Conservation (phyloP, 2,113 vertebrate genomes). For the Hystrix brachyura region DNA sequence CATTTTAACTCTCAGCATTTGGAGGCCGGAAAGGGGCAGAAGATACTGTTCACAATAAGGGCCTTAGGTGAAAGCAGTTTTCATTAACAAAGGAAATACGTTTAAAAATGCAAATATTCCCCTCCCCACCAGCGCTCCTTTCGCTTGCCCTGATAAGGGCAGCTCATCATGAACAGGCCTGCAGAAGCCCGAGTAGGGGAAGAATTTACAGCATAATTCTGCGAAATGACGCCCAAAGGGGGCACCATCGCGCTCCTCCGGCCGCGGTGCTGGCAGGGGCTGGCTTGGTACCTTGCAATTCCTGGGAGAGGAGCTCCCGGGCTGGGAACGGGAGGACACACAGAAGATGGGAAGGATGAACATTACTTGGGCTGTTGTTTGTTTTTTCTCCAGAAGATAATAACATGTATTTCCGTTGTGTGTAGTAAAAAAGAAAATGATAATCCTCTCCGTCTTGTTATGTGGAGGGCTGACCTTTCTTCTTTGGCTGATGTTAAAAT, state of each 20-base stretch:
- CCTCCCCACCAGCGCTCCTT: background rate
- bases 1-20: background rate
- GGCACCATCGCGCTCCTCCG: background rate
- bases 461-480: slow-evolving; percentile 24
- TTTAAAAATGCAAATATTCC: background rate
- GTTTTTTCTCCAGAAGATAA: slow-evolving; percentile 6
- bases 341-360: background rate
- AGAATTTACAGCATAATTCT: background rate
- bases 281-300: background rate
- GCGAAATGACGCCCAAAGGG: background rate
- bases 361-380: background rate
- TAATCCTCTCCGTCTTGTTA: background rate
- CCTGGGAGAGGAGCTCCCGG: background rate
- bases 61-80: background rate
- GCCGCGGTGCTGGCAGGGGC: background rate
- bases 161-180: background rate
- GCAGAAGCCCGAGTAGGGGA: background rate
- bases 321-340: background rate
- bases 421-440: slow-evolving; percentile 1
- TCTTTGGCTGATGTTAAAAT: slow-evolving; percentile 64
- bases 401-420: background rate
- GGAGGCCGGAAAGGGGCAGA: background rate
- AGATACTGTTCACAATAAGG: background rate
- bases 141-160: background rate
- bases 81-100: background rate